These are phyloP conservation scores for Dendropsophus ebraccatus DNA, from an alignment of 2,113 vertebrate species.

Conservation along the genomic window DNA sequence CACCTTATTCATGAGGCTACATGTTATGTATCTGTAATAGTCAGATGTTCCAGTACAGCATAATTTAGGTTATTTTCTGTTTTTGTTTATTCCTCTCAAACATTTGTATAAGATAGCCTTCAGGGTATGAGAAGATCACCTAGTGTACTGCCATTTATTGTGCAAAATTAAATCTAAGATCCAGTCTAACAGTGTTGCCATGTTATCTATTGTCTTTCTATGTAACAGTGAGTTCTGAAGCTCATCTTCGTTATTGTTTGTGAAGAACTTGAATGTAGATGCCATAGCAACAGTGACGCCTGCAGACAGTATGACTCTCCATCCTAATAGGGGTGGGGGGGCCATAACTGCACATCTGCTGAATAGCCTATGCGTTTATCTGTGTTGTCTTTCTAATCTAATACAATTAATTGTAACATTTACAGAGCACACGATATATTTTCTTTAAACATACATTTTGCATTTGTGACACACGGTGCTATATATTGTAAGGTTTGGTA, in stretches of 20 bases:
- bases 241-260: constrained; percentile 15
- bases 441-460: neutral
- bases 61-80: neutral
- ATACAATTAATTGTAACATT: neutral
- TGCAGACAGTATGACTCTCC: neutral
- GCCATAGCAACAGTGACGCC: constrained; percentile 11
- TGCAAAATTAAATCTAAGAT: neutral
- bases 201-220: constrained; percentile 2
- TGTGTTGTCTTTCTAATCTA: neutral
- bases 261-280: neutral
- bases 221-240: neutral
- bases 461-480: neutral
- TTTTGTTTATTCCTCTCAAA: neutral
- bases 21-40: neutral
- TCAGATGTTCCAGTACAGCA: neutral
- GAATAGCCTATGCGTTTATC: neutral
- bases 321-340: neutral
- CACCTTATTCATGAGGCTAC: neutral
- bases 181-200: neutral
- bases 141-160: neutral
- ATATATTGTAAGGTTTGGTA: no score
- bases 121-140: neutral
- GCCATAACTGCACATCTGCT: neutral
- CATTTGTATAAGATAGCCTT: neutral
- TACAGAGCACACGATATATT: neutral